Conservation (phyloP, 2,797 vertebrate species). For the Etheostoma nigrum region DNA sequence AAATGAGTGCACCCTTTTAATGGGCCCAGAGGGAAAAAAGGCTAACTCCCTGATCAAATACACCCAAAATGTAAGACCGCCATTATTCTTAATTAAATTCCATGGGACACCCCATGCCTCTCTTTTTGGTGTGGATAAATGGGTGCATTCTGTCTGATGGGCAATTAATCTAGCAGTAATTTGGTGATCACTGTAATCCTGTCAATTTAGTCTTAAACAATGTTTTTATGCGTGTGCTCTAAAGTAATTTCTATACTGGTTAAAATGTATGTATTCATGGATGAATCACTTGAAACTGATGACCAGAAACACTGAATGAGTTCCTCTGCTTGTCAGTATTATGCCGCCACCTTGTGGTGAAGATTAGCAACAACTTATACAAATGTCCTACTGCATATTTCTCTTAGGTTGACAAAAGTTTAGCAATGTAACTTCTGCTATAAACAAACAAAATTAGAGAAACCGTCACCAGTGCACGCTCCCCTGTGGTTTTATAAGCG, state of each 20-base stretch:
- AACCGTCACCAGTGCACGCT: neutral
- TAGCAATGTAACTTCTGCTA: conserved; percentile 24
- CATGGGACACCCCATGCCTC: conserved; percentile 44
- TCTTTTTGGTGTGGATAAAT: conserved; percentile 54
- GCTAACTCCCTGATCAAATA: conserved; percentile 75
- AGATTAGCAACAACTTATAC: neutral
- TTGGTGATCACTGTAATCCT: conserved; percentile 41
- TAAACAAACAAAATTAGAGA: conserved; percentile 38
- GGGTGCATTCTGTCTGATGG: conserved; percentile 13
- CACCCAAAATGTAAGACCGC: conserved; percentile 63
- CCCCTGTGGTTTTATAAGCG: conserved; percentile 33
- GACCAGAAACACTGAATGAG: neutral
- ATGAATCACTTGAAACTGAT: conserved; percentile 14
- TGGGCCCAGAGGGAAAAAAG: conserved; percentile 66
- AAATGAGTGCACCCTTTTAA: conserved; percentile 45
- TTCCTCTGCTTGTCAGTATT: conserved; percentile 30
- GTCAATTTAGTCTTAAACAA: conserved; percentile 32
- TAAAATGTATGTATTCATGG: conserved; percentile 21
- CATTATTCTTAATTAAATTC: conserved; percentile 70
- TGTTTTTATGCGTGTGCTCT: neutral
- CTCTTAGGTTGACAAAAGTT: conserved; percentile 8
- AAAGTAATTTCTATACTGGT: neutral
- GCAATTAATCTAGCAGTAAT: conserved; percentile 59
- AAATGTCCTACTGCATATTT: neutral
- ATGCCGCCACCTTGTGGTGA: conserved; percentile 68